Conservation (phyloP, 1,140 invertebrate genomes). For the Diorhabda carinulata region DNA sequence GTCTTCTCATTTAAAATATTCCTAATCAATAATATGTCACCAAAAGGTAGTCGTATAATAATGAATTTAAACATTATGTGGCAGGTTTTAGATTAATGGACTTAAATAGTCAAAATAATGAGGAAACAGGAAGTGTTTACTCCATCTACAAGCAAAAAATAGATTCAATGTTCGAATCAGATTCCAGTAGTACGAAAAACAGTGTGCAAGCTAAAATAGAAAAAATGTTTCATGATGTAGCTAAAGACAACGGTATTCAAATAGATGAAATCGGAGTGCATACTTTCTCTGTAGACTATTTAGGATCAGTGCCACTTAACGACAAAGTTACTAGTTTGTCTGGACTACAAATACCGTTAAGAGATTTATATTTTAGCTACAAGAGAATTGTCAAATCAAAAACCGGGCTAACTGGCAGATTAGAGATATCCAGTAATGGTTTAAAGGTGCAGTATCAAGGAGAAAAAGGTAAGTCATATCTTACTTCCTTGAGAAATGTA, state of each 20-base stretch:
- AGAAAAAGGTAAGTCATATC: constrained; percentile 48
- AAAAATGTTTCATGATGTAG: constrained; percentile 78
- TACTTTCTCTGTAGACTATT: constrained; percentile 71
- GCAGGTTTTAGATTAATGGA: constrained; percentile 18
- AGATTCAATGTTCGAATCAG: constrained; percentile 77
- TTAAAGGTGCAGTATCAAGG: constrained; percentile 61
- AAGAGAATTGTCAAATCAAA: constrained; percentile 50
- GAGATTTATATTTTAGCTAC: constrained; percentile 71
- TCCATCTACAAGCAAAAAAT: constrained; percentile 75
- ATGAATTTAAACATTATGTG: not conserved
- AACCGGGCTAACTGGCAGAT: constrained; percentile 52
- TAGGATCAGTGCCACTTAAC: constrained; percentile 72
- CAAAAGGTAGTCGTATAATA: no score
- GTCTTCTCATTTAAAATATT: no score
- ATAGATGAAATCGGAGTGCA: constrained; percentile 51
- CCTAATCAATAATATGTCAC: no score
- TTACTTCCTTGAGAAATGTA: not conserved
- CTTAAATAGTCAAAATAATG: constrained; percentile 21
- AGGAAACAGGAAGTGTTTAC: constrained; percentile 54
- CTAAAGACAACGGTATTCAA: constrained; percentile 56
- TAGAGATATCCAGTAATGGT: constrained; percentile 68
- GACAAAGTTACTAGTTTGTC: constrained; percentile 77
- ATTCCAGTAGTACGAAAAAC: constrained; percentile 59
- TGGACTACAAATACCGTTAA: constrained; percentile 75
- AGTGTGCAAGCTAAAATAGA: constrained; percentile 80